phyloP scores from a whole-genome alignment of 1,140 invertebrate species.

The Holotrichia oblita region DNA sequence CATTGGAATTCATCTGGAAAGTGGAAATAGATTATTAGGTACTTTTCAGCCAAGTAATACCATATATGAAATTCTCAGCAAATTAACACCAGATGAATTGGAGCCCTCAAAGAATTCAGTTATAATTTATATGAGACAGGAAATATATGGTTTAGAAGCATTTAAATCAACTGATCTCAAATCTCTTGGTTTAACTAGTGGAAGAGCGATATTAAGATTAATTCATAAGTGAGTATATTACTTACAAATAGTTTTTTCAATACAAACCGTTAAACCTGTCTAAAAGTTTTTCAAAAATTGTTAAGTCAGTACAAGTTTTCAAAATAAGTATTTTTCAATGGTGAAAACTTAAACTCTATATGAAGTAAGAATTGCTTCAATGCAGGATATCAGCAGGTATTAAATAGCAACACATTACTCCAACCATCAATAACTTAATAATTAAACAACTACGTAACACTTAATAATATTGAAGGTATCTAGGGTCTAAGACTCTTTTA shows the following conservation, averaged over 20 bases:
- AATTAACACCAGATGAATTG: conserved; percentile 66
- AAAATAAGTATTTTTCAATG: background rate
- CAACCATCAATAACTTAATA: too few species aligned
- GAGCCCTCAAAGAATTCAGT: conserved; percentile 69
- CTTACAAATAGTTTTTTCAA: background rate
- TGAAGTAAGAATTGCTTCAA: too few species aligned
- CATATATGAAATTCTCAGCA: conserved; percentile 72
- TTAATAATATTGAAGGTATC: too few species aligned
- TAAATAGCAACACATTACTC: too few species aligned
- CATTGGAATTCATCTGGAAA: conserved; percentile 77
- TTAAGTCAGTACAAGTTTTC: too few species aligned
- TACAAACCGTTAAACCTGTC: background rate
- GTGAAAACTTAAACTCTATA: too few species aligned
- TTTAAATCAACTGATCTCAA: conserved; percentile 75
- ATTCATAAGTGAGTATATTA: conserved; percentile 57
- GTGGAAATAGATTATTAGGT: conserved; percentile 71
- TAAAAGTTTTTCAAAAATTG: background rate
- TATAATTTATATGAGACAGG: conserved; percentile 82
- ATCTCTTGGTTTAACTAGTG: conserved; percentile 77
- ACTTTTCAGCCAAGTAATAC: conserved; percentile 70
- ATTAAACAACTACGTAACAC: too few species aligned
- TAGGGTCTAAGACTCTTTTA: too few species aligned
- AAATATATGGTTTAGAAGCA: conserved; percentile 73
- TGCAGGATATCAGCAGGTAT: too few species aligned
- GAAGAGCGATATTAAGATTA: conserved; percentile 76